A percentile compares a stretch with the other conserved stretches of the same genome.
These are phyloP conservation scores for Lepidurus couesii DNA, from an alignment of 1,140 invertebrate genomes.

Conservation along the genomic window DNA sequence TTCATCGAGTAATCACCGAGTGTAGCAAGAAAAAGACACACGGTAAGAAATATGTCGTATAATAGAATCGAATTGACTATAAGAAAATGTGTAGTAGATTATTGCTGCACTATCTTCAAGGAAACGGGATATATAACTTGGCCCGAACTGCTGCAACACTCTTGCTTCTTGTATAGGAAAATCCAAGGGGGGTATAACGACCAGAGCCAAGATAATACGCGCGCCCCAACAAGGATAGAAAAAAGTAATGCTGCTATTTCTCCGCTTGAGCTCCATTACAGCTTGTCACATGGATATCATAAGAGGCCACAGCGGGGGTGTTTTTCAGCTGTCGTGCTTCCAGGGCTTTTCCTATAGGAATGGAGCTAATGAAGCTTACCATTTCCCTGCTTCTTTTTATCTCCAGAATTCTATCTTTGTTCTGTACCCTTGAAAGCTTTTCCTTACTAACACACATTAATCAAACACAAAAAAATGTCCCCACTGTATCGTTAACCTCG, in stretches of 20 bases:
- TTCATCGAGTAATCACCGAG: too few species aligned
- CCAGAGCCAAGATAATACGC: not conserved
- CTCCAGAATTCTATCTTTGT: not conserved
- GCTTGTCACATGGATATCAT: not conserved
- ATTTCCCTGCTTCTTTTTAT: not conserved
- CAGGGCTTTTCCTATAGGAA: not conserved
- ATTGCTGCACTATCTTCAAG: not conserved
- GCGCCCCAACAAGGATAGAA: not conserved
- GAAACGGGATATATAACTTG: not conserved
- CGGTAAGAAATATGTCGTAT: not conserved
- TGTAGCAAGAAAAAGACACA: too few species aligned
- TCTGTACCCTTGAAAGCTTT: not conserved
- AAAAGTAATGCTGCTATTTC: not conserved
- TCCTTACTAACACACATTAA: not conserved
- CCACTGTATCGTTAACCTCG: too few species aligned
- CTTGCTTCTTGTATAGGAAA: not conserved
- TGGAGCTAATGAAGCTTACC: slow-evolving; percentile 4
- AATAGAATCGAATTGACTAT: not conserved
- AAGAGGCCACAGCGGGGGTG: not conserved
- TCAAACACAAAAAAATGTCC: not conserved
- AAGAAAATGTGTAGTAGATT: not conserved
- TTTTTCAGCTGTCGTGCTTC: not conserved
- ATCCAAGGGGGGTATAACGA: not conserved
- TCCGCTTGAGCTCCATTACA: not conserved
- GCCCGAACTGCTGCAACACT: not conserved